Base-by-base conservation (phyloP, 2,888 invertebrate genomes). In the Stenichneumon culpator region DNA sequence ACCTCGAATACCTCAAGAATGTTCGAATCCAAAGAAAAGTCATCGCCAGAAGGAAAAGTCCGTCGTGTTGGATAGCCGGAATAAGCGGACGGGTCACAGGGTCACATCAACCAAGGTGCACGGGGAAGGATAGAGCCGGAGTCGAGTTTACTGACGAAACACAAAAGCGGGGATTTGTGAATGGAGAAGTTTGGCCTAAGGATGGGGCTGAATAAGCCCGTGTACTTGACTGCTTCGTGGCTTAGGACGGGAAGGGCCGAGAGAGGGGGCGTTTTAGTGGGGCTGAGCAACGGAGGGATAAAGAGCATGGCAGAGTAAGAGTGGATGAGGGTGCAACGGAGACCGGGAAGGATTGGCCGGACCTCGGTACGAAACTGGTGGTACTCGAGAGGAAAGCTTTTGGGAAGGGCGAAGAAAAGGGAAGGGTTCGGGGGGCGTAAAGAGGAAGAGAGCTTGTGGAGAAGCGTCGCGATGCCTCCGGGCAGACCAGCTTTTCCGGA, bases 71-170 rank as follows among this genome's bases (percentile, higher is more conserved):
- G 72, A 81, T 81, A 74, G 67, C 47, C 57, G 69, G 54, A 25
- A 50, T 54, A 78, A 79, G 47, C 63, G 25, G 52, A 85, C 6
- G 47, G 44, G n/a, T 22, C 57, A 47, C 4, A 14, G 79, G 57
- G 32, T 79, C 28, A 60, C 67, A 60, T 60, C 22, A 36, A 63
- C 44, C 14, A 63, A 47, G 52, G 47, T 72, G 50, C 54, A 57
- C 9, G 36, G 44, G 7, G 36, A 50, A 22, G 19, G 39, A 65
- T 52, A 25, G 36, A 79, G 69, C 11, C 50, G 50, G 65, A 82
- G 75, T 82, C 79, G 67, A 72, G 79, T 82, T 85, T 79, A 82
- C 82, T 70, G 79, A 79, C 74, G 60, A 82, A 85, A 85, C 84
- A 85, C 70, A 72, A 73, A 67, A 72, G 67, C 72, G 68, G 67